Evolutionary conservation across 2,888 invertebrate species (phyloP).

Genomic region (Melipona bicolor): DNA sequence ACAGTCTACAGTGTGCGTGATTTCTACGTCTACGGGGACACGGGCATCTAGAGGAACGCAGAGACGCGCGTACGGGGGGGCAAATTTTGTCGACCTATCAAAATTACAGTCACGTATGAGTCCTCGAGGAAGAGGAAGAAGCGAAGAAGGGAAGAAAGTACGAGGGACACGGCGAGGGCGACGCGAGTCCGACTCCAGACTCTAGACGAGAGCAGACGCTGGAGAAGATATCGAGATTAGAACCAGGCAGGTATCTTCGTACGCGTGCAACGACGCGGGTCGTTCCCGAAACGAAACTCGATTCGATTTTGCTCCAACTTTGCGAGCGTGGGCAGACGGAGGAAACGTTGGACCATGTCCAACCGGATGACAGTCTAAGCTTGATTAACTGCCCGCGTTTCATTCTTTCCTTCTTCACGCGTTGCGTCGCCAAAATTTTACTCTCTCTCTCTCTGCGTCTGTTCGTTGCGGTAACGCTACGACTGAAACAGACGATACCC

Average conservation of each 20-base stretch:
- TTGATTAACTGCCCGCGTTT: slow-evolving; percentile 45
- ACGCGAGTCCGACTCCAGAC: neutral
- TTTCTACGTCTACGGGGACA: too few species aligned
- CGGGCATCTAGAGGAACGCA: too few species aligned
- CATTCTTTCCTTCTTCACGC: neutral
- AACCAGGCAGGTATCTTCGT: too few species aligned
- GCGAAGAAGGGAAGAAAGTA: slow-evolving; percentile 22
- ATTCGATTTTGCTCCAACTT: slow-evolving; percentile 43
- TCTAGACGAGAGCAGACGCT: slow-evolving; percentile 6
- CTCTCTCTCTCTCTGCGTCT: too few species aligned
- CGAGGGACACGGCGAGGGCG: slow-evolving; percentile 11
- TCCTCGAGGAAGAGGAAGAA: slow-evolving; percentile 44
- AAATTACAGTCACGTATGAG: slow-evolving; percentile 62
- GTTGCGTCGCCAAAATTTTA: too few species aligned
- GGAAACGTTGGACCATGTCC: slow-evolving; percentile 61
- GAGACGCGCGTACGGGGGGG: neutral
- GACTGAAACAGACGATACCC: too few species aligned
- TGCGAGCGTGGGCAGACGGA: slow-evolving; percentile 59
- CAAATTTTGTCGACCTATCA: slow-evolving; percentile 57
- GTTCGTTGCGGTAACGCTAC: too few species aligned
- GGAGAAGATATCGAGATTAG: slow-evolving; percentile 3
- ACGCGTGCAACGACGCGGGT: too few species aligned
- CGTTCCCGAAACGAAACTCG: neutral
- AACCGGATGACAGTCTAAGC: slow-evolving; percentile 43
- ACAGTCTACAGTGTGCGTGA: too few species aligned